Evolutionary conservation across 2,113 vertebrate species (phyloP).

Genomic region (Monarcha castaneiventris): DNA sequence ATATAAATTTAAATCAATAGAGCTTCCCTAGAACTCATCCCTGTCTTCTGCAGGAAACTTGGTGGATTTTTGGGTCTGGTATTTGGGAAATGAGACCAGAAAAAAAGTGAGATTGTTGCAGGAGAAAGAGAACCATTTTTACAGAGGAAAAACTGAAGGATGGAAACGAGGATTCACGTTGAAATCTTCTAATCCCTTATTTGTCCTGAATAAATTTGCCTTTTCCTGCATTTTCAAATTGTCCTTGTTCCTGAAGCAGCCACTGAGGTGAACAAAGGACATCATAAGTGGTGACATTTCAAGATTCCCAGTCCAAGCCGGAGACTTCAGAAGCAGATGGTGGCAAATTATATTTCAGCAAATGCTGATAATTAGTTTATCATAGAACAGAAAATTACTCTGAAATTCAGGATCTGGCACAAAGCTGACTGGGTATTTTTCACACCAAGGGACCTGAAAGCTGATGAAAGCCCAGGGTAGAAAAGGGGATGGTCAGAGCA

Average conservation of each 20-base stretch:
- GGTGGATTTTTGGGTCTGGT: background rate
- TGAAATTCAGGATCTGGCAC: background rate
- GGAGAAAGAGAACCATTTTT: background rate
- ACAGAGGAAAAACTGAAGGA: background rate
- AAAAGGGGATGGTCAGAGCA: background rate
- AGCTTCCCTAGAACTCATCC: background rate
- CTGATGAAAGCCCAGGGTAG: background rate
- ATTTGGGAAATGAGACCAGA: background rate
- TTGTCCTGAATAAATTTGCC: background rate
- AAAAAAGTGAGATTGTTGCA: background rate
- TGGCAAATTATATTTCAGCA: background rate
- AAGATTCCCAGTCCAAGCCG: background rate
- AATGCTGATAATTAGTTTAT: background rate
- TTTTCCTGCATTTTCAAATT: background rate
- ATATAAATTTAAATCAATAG: background rate
- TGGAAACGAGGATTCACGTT: background rate
- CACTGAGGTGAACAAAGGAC: background rate
- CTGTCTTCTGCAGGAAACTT: background rate
- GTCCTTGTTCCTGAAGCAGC: background rate
- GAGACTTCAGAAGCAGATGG: background rate
- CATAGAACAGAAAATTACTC: background rate
- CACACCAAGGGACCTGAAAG: background rate
- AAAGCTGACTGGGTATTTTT: background rate
- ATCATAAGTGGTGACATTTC: background rate
- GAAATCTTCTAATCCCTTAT: background rate